Conservation (phyloP, 2,888 invertebrate genomes). For the Acrobasis repandana region DNA sequence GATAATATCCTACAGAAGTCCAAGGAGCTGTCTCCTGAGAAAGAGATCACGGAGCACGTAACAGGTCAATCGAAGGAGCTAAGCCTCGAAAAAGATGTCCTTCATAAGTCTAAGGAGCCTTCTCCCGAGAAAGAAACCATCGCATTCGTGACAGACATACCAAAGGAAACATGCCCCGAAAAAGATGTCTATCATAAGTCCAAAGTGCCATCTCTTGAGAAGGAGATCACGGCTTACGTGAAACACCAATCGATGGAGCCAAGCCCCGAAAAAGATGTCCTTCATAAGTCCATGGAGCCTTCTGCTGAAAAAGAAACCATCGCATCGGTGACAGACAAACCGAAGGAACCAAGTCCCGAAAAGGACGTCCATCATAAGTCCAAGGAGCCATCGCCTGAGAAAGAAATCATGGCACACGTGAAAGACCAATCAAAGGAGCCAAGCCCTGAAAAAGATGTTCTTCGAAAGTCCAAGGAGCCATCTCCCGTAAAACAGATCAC, state of each 20-base stretch:
- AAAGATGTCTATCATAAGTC: background rate
- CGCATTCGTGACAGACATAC: background rate
- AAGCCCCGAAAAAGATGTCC: constrained; percentile 18
- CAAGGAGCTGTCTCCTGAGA: constrained; percentile 22
- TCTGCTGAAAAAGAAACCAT: background rate
- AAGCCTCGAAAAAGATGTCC: constrained; percentile 24
- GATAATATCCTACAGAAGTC: constrained; percentile 4
- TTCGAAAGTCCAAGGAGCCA: background rate
- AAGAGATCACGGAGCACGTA: background rate
- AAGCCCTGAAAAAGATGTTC: background rate
- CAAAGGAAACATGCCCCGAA: constrained; percentile 1
- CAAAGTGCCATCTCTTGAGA: constrained; percentile 24
- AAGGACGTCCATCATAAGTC: constrained; percentile 14
- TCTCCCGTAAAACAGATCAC: background rate
- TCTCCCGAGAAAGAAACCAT: background rate
- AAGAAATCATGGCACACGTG: background rate
- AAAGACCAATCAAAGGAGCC: background rate
- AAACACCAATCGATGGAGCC: constrained; percentile 21
- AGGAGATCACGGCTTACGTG: background rate
- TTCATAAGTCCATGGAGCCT: background rate
- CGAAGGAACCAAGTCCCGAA: background rate
- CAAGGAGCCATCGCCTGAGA: background rate
- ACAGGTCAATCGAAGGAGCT: constrained; percentile 6
- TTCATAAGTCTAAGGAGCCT: constrained; percentile 11
- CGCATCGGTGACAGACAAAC: background rate